phyloP scores from a whole-genome alignment of 2,888 invertebrate species.

The Melieria picta region DNA sequence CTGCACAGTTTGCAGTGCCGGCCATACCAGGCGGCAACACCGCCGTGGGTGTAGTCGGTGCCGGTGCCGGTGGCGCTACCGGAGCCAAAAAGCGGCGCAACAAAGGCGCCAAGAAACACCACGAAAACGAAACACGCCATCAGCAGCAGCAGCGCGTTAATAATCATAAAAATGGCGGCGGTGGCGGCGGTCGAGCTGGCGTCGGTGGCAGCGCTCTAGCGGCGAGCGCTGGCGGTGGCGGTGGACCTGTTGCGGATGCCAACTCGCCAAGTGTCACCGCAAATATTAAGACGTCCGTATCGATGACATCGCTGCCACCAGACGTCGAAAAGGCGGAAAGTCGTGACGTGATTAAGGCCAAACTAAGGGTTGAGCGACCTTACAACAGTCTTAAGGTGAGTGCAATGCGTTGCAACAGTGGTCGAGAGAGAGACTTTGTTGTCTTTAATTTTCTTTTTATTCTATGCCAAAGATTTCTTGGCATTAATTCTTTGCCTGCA shows the following conservation, averaged over 20 bases:
- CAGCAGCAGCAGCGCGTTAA: background rate
- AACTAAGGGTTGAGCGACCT: constrained; percentile 73
- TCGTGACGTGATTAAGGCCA: constrained; percentile 68
- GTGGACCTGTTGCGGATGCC: constrained; percentile 14
- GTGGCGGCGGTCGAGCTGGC: constrained; percentile 11
- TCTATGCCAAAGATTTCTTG: background rate
- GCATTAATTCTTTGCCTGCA: no score
- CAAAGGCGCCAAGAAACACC: constrained; percentile 34
- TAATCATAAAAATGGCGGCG: constrained; percentile 4
- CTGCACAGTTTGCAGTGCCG: constrained; percentile 20
- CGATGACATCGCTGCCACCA: constrained; percentile 82
- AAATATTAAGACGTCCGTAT: constrained; percentile 66
- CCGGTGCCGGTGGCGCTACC: constrained; percentile 29
- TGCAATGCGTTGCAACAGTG: constrained; percentile 13
- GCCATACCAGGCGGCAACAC: constrained; percentile 16
- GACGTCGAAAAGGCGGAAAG: constrained; percentile 68
- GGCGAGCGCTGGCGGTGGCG: constrained; percentile 1
- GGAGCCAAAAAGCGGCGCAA: constrained; percentile 49
- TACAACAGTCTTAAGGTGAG: constrained; percentile 81
- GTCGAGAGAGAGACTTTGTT: background rate
- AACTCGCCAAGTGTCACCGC: constrained; percentile 30
- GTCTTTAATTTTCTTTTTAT: background rate
- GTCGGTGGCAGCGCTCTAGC: background rate
- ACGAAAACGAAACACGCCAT: constrained; percentile 31
- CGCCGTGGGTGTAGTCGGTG: background rate